phyloP scores from a whole-genome alignment of 2,888 invertebrate genomes.

The Cremastinae sp. region DNA sequence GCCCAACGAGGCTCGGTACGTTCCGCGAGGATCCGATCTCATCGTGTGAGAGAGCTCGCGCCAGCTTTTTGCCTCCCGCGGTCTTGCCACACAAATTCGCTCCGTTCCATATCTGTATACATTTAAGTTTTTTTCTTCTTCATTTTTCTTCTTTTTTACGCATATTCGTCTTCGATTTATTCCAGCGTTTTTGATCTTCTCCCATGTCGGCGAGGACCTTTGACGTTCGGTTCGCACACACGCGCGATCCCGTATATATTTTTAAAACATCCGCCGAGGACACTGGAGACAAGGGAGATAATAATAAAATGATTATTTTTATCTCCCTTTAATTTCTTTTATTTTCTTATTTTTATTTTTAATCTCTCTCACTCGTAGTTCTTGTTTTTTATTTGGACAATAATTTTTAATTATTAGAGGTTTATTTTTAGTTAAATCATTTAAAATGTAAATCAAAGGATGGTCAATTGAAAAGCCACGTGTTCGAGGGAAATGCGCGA shows the following conservation, averaged over 20 bases:
- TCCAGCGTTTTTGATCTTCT: slow-evolving; percentile 32
- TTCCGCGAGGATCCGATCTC: slow-evolving; percentile 35
- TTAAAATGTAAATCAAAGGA: too few relatives aligned
- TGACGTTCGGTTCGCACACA: slow-evolving; percentile 56
- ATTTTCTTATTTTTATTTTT: neutral
- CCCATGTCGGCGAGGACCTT: slow-evolving; percentile 57
- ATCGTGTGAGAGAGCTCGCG: slow-evolving; percentile 15
- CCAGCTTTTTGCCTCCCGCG: slow-evolving; percentile 40
- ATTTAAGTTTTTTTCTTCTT: slow-evolving; percentile 38
- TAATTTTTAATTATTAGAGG: too few relatives aligned
- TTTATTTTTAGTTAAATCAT: too few relatives aligned
- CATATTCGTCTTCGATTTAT: slow-evolving; percentile 31
- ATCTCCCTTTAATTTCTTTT: slow-evolving; percentile 3
- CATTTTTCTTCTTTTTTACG: slow-evolving; percentile 18
- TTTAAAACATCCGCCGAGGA: neutral
- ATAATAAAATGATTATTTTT: neutral
- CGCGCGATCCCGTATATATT: neutral
- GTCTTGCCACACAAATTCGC: slow-evolving; percentile 39
- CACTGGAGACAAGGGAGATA: neutral
- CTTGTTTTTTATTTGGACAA: too few relatives aligned
- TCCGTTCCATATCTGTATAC: slow-evolving; percentile 4
- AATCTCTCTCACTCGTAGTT: too few relatives aligned
- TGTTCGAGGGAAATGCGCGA: neutral
- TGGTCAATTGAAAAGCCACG: neutral
- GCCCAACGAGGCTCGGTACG: slow-evolving; percentile 69